Evolutionary conservation across 2,888 invertebrate genomes (phyloP), one percentile per base, ranked within the genome.

Genomic region (Tubiluchus corallicola): DNA sequence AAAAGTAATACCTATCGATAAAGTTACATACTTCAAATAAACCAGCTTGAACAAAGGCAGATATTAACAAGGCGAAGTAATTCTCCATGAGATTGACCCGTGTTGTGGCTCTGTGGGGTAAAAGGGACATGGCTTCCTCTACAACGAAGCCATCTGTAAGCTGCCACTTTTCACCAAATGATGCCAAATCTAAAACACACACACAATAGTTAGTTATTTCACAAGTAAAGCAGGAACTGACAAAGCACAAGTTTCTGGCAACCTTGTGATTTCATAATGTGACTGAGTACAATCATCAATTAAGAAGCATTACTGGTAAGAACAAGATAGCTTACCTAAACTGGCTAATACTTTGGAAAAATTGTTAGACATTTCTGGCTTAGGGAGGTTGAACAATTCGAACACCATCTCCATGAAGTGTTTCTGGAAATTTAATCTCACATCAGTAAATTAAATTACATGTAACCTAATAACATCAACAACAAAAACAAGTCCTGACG

Each of bases 141-240:
- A 82, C 85, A n/a, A 94, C 81, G 62, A 94, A 94, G 21, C 88
- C 92, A 62, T 90, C 88, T 54, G 77, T 78, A 19, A 94, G 67
- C 53, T 82, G 74, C 88, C 90, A 94, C 1, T 77, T 72, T 51
- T 87, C 82, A 63, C 77, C 68, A 50, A 68, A 65, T 39, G 68
- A 63, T 18, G 81, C 79, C 2, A 85, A 84, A 72, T 90, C 85
- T 48, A 49, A 15, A 40, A 38, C n/a, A n/a, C n/a, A n/a, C n/a
- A n/a, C n/a, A n/a, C n/a, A n/a, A n/a, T n/a, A n/a, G n/a, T n/a
- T n/a, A n/a, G n/a, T n/a, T n/a, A n/a, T n/a, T n/a, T n/a, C n/a
- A n/a, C n/a, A n/a, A n/a, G n/a, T n/a, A n/a, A n/a, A n/a, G n/a
- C n/a, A n/a, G n/a, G n/a, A n/a, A n/a, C n/a, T n/a, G n/a, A n/a